Evolutionary conservation across 2,113 vertebrate species (phyloP).

Genomic region (Dolichallabes microphthalmus): DNA sequence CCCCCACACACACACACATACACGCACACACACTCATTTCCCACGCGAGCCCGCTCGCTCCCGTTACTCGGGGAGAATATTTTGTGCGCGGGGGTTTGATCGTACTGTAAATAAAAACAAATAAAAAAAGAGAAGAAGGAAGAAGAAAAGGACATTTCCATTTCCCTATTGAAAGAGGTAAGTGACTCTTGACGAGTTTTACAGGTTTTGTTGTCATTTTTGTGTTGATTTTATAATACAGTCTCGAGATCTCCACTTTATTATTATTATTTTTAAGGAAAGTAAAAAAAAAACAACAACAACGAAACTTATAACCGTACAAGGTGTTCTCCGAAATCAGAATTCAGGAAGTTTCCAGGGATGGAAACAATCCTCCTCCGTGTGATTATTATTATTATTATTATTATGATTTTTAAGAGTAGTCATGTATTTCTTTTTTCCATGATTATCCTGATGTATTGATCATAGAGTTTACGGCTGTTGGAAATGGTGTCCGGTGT

Average conservation of each 20-base stretch:
- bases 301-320: neutral
- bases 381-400: neutral
- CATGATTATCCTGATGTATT: neutral
- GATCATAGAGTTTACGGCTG: neutral
- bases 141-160: neutral
- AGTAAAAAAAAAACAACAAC: too few relatives aligned
- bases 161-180: constrained; percentile 8
- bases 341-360: neutral
- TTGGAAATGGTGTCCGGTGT: neutral
- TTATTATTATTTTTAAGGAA: too few relatives aligned
- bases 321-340: neutral
- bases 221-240: neutral
- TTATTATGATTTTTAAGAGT: neutral
- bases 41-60: constrained; percentile 19
- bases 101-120: neutral
- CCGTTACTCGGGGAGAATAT: constrained; percentile 17
- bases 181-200: neutral
- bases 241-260: too few relatives aligned
- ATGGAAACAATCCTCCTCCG: neutral
- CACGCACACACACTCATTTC: constrained; percentile 10
- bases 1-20: neutral
- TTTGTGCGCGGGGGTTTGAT: neutral
- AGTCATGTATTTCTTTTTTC: too few relatives aligned
- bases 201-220: neutral
- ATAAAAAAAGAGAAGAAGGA: neutral